phyloP scores from a whole-genome alignment of 2,113 vertebrate genomes.

The Paralichthys olivaceus region DNA sequence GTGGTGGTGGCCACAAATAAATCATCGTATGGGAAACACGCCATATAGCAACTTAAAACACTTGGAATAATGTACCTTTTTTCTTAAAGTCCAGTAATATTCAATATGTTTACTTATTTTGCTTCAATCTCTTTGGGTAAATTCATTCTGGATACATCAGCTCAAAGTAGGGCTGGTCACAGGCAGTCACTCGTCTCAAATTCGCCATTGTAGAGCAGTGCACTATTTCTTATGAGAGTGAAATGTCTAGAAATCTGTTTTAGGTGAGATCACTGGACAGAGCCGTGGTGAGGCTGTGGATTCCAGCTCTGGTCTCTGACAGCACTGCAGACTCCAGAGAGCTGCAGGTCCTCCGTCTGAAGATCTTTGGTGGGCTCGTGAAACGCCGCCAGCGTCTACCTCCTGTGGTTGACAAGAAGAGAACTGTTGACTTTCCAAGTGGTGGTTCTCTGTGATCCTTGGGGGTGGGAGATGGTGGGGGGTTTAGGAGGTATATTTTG shows the following conservation, averaged over 20 bases:
- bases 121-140: too few relatives aligned
- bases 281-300: constrained; percentile 25
- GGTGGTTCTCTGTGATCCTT: constrained; percentile 49
- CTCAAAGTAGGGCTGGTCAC: too few relatives aligned
- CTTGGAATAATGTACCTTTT: too few relatives aligned
- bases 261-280: constrained; percentile 13
- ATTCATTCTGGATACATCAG: too few relatives aligned
- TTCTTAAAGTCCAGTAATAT: too few relatives aligned
- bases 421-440: constrained; percentile 49
- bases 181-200: too few relatives aligned
- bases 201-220: too few relatives aligned
- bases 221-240: background rate
- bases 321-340: constrained; percentile 17
- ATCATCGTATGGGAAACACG: too few relatives aligned
- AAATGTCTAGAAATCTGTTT: background rate
- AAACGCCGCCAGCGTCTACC: constrained; percentile 32
- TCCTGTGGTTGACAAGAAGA: constrained; percentile 30
- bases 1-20: too few relatives aligned
- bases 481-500: constrained; percentile 7
- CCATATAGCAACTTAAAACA: too few relatives aligned
- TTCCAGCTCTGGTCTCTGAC: constrained; percentile 24
- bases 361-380: constrained; percentile 49
- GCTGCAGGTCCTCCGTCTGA: constrained; percentile 51
- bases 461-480: background rate
- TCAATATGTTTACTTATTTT: too few relatives aligned